phyloP scores from a whole-genome alignment of 2,113 vertebrate genomes.

The Grus americana region DNA sequence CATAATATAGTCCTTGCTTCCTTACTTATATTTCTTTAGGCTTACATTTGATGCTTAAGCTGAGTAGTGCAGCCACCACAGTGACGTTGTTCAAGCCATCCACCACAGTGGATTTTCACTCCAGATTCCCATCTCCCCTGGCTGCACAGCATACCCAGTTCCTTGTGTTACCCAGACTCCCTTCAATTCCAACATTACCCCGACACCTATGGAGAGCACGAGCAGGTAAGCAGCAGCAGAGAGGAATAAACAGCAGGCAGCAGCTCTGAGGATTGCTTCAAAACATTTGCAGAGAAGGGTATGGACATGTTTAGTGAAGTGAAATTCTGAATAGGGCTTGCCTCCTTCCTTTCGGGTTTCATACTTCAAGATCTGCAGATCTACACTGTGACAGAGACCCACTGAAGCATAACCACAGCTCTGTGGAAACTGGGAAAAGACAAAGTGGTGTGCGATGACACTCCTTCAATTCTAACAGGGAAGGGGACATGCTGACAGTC shows the following conservation, averaged over 20 bases:
- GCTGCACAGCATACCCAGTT: not conserved
- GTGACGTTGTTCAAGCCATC: not conserved
- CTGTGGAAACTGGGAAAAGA: accelerated
- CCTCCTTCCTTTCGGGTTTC: not conserved
- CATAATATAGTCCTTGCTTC: accelerated
- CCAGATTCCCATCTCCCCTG: not conserved
- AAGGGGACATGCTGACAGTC: not conserved
- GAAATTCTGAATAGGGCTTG: not conserved
- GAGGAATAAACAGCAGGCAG: not conserved
- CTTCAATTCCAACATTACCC: not conserved
- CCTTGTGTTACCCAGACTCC: not conserved
- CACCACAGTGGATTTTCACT: not conserved
- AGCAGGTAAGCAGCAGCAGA: not conserved
- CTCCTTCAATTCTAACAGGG: not conserved
- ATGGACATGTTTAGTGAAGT: accelerated
- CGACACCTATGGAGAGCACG: accelerated
- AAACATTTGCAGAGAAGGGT: not conserved
- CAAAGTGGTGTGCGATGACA: accelerated
- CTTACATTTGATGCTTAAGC: not conserved
- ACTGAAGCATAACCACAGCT: not conserved
- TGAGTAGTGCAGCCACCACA: not conserved
- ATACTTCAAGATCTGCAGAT: not conserved
- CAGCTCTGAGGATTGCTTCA: not conserved
- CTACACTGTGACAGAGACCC: not conserved
- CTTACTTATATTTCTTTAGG: not conserved